Percentiles rank a stretch among this genome's conserved stretches.
Conservation (phyloP, 2,113 vertebrate species). For the Microcebus griseorufus region DNA sequence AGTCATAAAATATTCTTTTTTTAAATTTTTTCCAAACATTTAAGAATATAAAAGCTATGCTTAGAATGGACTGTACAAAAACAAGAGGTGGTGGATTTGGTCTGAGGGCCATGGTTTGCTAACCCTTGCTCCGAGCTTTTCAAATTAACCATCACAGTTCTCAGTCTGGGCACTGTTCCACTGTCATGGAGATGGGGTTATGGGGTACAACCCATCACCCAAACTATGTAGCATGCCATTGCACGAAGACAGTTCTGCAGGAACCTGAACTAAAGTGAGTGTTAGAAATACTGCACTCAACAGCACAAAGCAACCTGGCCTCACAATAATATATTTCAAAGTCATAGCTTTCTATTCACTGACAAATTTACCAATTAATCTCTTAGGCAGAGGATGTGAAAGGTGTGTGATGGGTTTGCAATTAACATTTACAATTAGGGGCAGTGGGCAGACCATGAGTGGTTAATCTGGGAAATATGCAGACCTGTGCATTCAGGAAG, state of each 20-base stretch:
- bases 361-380: conserved; percentile 30
- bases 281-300: background rate
- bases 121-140: background rate
- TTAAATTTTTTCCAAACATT: background rate
- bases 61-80: background rate
- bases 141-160: background rate
- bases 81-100: background rate
- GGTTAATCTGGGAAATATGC: background rate
- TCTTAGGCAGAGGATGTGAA: background rate
- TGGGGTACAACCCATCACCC: background rate
- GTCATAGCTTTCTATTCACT: background rate
- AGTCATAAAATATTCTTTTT: background rate
- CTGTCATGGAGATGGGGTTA: background rate
- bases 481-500: background rate
- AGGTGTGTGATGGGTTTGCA: background rate
- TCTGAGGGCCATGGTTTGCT: background rate
- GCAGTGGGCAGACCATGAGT: background rate
- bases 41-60: background rate
- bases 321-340: background rate
- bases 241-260: fast-evolving
- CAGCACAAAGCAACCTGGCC: background rate
- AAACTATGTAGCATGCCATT: fast-evolving
- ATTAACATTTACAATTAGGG: background rate
- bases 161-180: background rate
- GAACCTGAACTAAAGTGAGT: background rate